These are phyloP conservation scores for Sebastes melanostomus DNA, from an alignment of 2,797 vertebrate genomes.

Conservation along the genomic window DNA sequence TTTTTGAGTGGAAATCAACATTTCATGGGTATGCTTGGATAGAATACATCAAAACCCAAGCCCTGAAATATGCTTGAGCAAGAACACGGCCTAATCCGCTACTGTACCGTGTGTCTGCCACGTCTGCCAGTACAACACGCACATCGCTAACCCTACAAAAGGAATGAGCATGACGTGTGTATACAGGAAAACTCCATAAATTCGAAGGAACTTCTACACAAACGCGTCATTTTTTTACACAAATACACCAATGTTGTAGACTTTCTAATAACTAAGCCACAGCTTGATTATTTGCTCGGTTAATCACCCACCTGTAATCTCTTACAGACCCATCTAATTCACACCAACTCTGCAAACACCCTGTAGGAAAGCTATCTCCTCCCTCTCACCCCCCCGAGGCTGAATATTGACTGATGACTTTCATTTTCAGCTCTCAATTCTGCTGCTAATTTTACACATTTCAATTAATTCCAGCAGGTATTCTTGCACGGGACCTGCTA, in stretches of 20 bases:
- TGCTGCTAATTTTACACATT: slow-evolving; percentile 75
- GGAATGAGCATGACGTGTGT: not conserved
- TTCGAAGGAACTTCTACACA: not conserved
- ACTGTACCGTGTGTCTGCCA: slow-evolving; percentile 6
- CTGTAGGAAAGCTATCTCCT: slow-evolving; percentile 24
- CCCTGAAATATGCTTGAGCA: slow-evolving; percentile 56
- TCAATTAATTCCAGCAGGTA: slow-evolving; percentile 73
- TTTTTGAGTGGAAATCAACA: slow-evolving; percentile 47
- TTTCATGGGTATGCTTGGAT: slow-evolving; percentile 35
- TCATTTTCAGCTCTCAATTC: slow-evolving; percentile 69
- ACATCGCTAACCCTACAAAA: slow-evolving; percentile 8
- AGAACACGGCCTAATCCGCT: slow-evolving; percentile 62
- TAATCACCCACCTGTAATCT: not conserved
- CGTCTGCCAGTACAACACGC: slow-evolving; percentile 23
- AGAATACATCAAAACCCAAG: slow-evolving; percentile 40
- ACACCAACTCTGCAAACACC: slow-evolving; percentile 26
- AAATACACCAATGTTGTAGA: not conserved
- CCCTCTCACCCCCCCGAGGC: slow-evolving; percentile 34
- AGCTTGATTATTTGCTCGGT: not conserved
- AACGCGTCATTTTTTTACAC: not conserved
- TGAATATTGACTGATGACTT: slow-evolving; percentile 76
- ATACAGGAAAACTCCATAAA: not conserved
- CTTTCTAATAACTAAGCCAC: not conserved
- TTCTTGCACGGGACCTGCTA: slow-evolving; percentile 39
- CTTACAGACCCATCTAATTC: slow-evolving; percentile 22